Base-by-base conservation (phyloP, 2,888 invertebrate genomes). In the Merodon equestris region DNA sequence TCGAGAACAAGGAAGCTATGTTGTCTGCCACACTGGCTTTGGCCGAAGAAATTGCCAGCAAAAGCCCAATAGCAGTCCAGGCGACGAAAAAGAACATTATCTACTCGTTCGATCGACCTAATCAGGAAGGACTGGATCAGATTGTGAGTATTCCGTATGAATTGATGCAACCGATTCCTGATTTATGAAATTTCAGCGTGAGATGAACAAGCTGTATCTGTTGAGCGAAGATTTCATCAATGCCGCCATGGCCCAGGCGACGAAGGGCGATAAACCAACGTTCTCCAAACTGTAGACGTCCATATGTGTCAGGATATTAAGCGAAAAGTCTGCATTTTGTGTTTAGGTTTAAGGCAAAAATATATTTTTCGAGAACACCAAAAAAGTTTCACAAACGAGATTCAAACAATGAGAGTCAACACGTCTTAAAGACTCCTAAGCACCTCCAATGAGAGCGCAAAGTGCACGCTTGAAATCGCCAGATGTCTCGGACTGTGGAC, bases 51-150 rank as follows among this genome's bases (percentile, higher is more conserved):
- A 98, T 99, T 82, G 96, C 98, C 0, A 87, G 89, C 4, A 96
- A 97, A 88, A 97, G 97, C 89, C 99, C 99, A 0, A 94, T 99
- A 3, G 99, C 98, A 0, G 94, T 99, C 0, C 98, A 99, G 87
- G 93, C 94, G 2, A 95, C 96, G 0, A 99, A 99, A 87, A 90
- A 92, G 63, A 94, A 92, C 84, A 86, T 99, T 18, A 91, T 96
- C 9, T 98, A 95, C 88, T 94, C 97, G 0, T 91, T 97, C 84
- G 97, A 97, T 87, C 96, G 97, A 85, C 90, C 94, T 0, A 95
- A 95, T 13, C 92, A 94, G 82, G 95, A 97, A 66, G 96, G 97
- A 10, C 89, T 99, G n/a, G 93, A 96, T 83, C 96, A 96, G 84
- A 94, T 97, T 88, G 97, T 97, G 90, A 92, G 94, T 91, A 77